These are phyloP conservation scores for Neoniphon sammara DNA, from an alignment of 2,797 vertebrate species.

Conservation along the genomic window DNA sequence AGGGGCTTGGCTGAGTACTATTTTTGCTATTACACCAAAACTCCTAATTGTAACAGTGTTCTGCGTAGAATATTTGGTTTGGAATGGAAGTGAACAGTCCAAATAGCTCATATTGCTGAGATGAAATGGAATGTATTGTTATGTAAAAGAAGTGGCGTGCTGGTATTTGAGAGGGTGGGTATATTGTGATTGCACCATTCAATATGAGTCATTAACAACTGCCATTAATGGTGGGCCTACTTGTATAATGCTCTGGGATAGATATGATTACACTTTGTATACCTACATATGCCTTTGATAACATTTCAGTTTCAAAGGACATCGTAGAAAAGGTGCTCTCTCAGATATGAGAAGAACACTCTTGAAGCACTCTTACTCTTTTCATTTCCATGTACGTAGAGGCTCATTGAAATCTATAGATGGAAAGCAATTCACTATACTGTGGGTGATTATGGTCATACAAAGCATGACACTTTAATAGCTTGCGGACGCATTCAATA, in stretches of 20 bases:
- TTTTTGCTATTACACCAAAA: constrained; percentile 56
- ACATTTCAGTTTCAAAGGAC: too few species aligned
- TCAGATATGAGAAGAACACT: too few species aligned
- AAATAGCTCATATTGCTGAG: constrained; percentile 27
- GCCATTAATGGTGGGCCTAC: too few species aligned
- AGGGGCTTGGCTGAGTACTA: constrained; percentile 55
- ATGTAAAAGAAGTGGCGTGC: background rate
- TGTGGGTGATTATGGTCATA: too few species aligned
- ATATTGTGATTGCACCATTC: background rate
- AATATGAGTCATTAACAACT: background rate
- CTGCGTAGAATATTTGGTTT: constrained; percentile 16
- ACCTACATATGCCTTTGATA: too few species aligned
- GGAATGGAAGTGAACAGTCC: constrained; percentile 36
- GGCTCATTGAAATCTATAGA: too few species aligned
- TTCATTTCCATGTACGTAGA: too few species aligned
- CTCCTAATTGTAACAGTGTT: constrained; percentile 43
- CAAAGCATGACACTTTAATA: too few species aligned
- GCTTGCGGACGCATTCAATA: constrained; percentile 5
- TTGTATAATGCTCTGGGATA: background rate
- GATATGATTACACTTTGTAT: background rate
- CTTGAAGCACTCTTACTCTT: too few species aligned
- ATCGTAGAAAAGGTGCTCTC: too few species aligned
- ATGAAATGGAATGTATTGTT: constrained; percentile 28
- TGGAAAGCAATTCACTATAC: too few species aligned
- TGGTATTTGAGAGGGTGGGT: background rate